phyloP scores from a whole-genome alignment of 2,797 vertebrate genomes.

The Lutjanus argentimaculatus region DNA sequence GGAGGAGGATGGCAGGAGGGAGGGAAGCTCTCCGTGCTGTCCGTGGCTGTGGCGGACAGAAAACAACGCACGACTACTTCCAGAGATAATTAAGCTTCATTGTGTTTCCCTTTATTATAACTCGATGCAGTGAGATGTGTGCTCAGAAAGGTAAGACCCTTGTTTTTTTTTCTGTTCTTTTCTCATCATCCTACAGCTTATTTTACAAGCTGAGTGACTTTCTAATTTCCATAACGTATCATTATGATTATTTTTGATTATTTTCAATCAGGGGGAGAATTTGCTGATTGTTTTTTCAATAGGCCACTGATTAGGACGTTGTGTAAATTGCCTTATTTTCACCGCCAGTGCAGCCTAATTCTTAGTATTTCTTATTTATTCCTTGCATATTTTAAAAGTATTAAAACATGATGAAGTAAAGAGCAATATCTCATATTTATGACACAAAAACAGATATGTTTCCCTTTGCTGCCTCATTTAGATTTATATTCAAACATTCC shows the following conservation, averaged over 20 bases:
- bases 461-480: neutral
- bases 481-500: neutral
- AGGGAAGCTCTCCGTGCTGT: slow-evolving; percentile 29
- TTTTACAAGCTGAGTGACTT: slow-evolving; percentile 33
- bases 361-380: slow-evolving; percentile 13
- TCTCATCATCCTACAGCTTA: slow-evolving; percentile 24
- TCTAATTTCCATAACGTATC: slow-evolving; percentile 20
- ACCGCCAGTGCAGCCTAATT: neutral
- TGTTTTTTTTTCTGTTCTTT: neutral
- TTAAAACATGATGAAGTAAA: slow-evolving; percentile 10
- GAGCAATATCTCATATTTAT: neutral
- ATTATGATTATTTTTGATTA: slow-evolving; percentile 28
- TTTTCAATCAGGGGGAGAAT: slow-evolving; percentile 31
- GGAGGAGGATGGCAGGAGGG: slow-evolving; percentile 36
- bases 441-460: neutral
- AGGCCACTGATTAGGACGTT: slow-evolving; percentile 26
- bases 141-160: slow-evolving; percentile 67
- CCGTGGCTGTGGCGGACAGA: slow-evolving; percentile 22
- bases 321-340: slow-evolving; percentile 29
- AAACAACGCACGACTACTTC: slow-evolving; percentile 11
- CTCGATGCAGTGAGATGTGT: slow-evolving; percentile 15
- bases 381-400: slow-evolving; percentile 8
- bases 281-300: slow-evolving; percentile 17
- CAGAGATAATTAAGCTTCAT: slow-evolving; percentile 21
- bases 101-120: neutral